Percentiles rank a stretch among this genome's conserved stretches.
Conservation (phyloP, 35 echinoderm and acorn worm genomes). For the Eucidaris tribuloides region DNA sequence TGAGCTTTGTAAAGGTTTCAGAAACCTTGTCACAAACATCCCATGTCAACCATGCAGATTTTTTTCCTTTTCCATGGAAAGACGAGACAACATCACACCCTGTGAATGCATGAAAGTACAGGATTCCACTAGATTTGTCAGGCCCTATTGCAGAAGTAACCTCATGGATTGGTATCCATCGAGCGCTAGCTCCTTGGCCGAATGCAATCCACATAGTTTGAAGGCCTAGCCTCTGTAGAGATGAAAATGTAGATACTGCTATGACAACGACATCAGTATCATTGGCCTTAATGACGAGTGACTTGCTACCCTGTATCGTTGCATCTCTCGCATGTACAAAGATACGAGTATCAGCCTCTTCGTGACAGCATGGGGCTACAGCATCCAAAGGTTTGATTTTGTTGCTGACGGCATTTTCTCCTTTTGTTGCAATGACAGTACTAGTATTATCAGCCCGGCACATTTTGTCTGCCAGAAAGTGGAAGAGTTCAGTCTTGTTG, state of each 20-base stretch:
- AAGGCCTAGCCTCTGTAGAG: neutral
- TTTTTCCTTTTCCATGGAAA: conserved; percentile 6
- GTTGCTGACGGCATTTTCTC: neutral
- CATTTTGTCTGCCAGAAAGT: neutral
- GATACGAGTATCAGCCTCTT: conserved; percentile 28
- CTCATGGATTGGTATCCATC: conserved; percentile 7
- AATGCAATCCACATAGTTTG: conserved; percentile 11
- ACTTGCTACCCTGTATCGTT: too few species aligned
- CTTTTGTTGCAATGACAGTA: neutral
- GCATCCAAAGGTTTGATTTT: too few species aligned
- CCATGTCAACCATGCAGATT: conserved; percentile 1
- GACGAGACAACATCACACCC: conserved; percentile 2
- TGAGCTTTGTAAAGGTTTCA: neutral
- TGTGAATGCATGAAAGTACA: conserved; percentile 22
- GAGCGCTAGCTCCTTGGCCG: neutral
- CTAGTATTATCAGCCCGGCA: neutral
- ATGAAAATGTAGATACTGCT: neutral
- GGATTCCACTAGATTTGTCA: neutral
- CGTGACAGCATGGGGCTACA: neutral
- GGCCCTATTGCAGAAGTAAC: neutral
- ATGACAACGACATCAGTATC: conserved; percentile 39
- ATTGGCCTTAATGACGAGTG: neutral
- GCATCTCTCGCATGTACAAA: conserved; percentile 14
- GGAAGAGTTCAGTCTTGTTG: conserved; percentile 13
- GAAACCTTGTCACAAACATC: neutral